A percentile compares a stretch with the other conserved stretches of the same genome.
These are phyloP conservation scores for Chunga burmeisteri DNA, from an alignment of 2,113 vertebrate genomes.

Conservation along the genomic window DNA sequence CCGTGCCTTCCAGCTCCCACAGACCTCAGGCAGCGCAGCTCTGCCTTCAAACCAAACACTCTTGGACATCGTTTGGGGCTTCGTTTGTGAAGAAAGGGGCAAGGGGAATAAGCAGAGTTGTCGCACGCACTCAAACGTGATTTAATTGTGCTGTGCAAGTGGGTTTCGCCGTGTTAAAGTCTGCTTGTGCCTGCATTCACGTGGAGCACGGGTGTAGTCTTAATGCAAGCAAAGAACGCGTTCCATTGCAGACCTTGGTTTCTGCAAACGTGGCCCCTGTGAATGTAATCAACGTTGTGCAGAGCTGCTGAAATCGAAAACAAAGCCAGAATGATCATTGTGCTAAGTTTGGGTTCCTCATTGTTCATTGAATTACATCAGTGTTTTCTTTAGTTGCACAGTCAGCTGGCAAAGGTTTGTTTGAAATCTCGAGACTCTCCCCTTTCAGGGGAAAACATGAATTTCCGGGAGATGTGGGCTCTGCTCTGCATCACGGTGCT, in stretches of 20 bases:
- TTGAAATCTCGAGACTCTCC: slow-evolving; percentile 48
- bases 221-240: background rate
- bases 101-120: background rate
- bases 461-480: slow-evolving; percentile 10
- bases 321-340: slow-evolving; percentile 54
- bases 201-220: background rate
- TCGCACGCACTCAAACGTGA: accelerated
- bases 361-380: slow-evolving; percentile 53
- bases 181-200: accelerated
- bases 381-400: slow-evolving; percentile 65
- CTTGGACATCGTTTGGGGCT: background rate
- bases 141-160: background rate
- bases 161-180: background rate
- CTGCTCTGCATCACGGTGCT: background rate
- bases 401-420: slow-evolving; percentile 54
- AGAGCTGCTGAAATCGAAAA: slow-evolving; percentile 49
- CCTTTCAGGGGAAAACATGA: slow-evolving; percentile 22
- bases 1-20: background rate
- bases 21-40: background rate
- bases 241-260: background rate
- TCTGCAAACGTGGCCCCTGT: slow-evolving; percentile 24
- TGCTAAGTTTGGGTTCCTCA: slow-evolving; percentile 62
- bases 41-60: background rate
- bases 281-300: slow-evolving; percentile 29
- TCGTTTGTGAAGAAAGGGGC: background rate